A percentile compares a stretch with the other conserved stretches of the same genome.
Conservation (phyloP, 2,113 vertebrate species). For the Pimephales promelas region DNA sequence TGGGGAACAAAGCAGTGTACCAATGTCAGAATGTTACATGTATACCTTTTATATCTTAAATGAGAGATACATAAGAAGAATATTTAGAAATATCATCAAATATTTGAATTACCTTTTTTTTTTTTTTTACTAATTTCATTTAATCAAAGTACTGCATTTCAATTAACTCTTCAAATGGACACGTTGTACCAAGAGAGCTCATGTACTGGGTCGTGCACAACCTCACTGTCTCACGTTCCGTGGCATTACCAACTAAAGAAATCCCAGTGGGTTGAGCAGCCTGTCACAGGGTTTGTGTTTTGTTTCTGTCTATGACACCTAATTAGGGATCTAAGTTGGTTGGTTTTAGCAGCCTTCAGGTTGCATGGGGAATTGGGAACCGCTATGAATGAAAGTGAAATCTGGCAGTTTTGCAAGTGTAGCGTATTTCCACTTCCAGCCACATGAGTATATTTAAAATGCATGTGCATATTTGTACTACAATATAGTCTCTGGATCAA, state of each 20-base stretch:
- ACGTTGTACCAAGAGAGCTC: conserved; percentile 18
- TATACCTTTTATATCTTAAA: background rate
- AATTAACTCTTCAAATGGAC: conserved; percentile 33
- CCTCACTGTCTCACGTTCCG: conserved; percentile 54
- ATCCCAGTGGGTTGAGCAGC: conserved; percentile 70
- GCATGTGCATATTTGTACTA: conserved; percentile 23
- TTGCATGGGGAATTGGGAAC: conserved; percentile 65
- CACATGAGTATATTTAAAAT: conserved; percentile 42
- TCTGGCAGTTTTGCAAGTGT: conserved; percentile 62
- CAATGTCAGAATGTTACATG: background rate
- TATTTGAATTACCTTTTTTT: too few species aligned
- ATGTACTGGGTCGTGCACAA: conserved; percentile 49
- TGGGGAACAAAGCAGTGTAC: background rate
- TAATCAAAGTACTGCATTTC: background rate
- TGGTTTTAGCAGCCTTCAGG: conserved; percentile 60
- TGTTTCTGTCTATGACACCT: conserved; percentile 72
- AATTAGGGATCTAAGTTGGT: conserved; percentile 71
- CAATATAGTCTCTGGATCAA: background rate
- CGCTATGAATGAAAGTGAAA: conserved; percentile 64
- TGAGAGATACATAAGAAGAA: background rate
- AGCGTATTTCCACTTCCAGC: conserved; percentile 61
- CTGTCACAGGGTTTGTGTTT: conserved; percentile 72
- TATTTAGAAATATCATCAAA: too few species aligned
- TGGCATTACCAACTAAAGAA: conserved; percentile 66
- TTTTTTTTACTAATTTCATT: background rate